phyloP scores from a whole-genome alignment of 2,113 vertebrate species.

The Amazona guildingii region DNA sequence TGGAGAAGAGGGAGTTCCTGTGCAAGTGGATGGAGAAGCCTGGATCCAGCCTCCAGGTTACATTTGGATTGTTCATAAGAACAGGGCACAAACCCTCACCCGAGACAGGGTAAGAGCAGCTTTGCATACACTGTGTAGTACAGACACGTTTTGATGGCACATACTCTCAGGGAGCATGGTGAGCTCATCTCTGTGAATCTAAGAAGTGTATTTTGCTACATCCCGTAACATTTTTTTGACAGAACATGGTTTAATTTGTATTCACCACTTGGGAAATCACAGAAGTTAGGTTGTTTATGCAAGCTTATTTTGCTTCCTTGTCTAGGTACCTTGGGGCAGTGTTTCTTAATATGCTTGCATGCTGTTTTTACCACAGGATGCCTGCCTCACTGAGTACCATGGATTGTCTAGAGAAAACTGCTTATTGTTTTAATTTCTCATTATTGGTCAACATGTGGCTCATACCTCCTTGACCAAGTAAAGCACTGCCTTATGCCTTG shows the following conservation, averaged over 20 bases:
- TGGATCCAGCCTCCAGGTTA: constrained; percentile 96
- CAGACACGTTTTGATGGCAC: accelerated
- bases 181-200: neutral
- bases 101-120: constrained; percentile 85
- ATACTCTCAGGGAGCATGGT: accelerated
- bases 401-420: neutral
- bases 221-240: neutral
- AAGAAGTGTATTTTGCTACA: neutral
- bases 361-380: constrained; percentile 10
- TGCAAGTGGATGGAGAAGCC: constrained; percentile 98
- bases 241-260: neutral
- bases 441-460: neutral
- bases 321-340: neutral
- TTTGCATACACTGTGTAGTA: neutral
- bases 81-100: constrained; percentile 94
- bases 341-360: neutral
- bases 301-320: constrained; percentile 1
- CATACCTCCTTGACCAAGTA: neutral
- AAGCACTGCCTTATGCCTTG: neutral
- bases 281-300: neutral
- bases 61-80: constrained; percentile 96
- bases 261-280: neutral
- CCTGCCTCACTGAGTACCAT: neutral
- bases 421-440: neutral
- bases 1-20: constrained; percentile 94